Evolutionary conservation across 2,797 vertebrate species (phyloP).

Genomic region (Karalla daura): DNA sequence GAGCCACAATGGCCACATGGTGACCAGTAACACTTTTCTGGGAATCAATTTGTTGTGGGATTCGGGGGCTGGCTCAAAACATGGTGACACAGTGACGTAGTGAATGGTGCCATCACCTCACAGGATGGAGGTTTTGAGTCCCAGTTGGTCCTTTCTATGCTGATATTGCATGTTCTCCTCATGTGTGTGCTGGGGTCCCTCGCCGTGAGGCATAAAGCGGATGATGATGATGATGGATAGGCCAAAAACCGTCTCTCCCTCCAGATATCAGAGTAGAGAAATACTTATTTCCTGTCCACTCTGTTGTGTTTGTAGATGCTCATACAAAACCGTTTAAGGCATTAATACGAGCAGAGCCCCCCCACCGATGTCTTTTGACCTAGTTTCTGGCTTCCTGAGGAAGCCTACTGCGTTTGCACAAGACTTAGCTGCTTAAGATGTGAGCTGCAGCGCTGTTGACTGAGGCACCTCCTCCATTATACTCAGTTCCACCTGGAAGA

Average conservation of each 20-base stretch:
- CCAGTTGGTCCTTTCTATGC: no score
- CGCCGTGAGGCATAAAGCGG: no score
- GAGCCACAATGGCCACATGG: no score
- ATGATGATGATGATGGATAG: no score
- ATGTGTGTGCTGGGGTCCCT: no score
- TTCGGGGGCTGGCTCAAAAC: no score
- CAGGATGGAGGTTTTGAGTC: no score
- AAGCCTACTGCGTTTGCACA: conserved; percentile 34
- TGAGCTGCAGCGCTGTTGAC: conserved; percentile 21
- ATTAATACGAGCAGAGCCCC: conserved; percentile 23
- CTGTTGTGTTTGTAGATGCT: neutral
- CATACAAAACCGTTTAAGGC: conserved; percentile 16
- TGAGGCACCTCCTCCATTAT: conserved; percentile 13
- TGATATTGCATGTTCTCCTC: no score
- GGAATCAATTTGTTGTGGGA: no score
- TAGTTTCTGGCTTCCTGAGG: conserved; percentile 59
- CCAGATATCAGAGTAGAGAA: neutral
- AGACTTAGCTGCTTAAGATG: conserved; percentile 17
- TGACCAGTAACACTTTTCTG: no score
- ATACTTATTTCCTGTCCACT: neutral
- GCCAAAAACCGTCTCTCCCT: neutral
- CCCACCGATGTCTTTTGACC: conserved; percentile 44
- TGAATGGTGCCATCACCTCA: no score
- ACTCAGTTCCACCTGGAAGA: conserved; percentile 3
- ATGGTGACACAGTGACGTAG: no score